Conservation (phyloP, 2,888 invertebrate species). For the Brachyptera risi region DNA sequence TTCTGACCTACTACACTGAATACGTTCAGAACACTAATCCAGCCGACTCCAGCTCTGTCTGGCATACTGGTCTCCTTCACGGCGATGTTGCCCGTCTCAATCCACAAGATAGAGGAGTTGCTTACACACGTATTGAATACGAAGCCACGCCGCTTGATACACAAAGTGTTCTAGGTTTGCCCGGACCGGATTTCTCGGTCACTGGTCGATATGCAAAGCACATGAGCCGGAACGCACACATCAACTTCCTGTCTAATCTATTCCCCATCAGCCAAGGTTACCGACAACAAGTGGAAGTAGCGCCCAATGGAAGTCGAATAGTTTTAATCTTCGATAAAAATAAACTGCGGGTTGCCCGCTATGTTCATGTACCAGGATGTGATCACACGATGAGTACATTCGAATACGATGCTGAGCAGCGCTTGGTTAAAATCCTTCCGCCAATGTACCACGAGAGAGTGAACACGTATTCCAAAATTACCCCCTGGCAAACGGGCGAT, state of each 20-base stretch:
- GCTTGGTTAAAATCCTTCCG: conserved; percentile 31
- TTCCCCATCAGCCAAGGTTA: neutral
- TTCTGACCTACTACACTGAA: neutral
- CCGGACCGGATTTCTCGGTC: neutral
- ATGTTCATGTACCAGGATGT: neutral
- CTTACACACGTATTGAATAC: neutral
- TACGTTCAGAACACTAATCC: neutral
- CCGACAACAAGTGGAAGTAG: neutral
- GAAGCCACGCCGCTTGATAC: neutral
- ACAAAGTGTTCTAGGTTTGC: neutral
- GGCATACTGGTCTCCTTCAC: neutral
- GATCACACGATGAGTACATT: neutral
- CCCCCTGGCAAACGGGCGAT: conserved; percentile 19
- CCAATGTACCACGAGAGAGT: conserved; percentile 33
- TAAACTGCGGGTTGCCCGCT: neutral
- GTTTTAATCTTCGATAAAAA: neutral
- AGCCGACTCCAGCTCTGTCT: neutral
- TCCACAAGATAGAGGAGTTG: neutral
- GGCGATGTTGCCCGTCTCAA: neutral
- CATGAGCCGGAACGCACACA: neutral
- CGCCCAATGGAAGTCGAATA: neutral
- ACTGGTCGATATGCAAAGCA: neutral
- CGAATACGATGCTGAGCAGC: conserved; percentile 30
- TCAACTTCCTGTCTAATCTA: neutral
- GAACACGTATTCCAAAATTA: conserved; percentile 22